Evolutionary conservation across 2,888 invertebrate species (phyloP), one percentile per base, ranked within the genome.

Genomic region (Oscheius sp.): DNA sequence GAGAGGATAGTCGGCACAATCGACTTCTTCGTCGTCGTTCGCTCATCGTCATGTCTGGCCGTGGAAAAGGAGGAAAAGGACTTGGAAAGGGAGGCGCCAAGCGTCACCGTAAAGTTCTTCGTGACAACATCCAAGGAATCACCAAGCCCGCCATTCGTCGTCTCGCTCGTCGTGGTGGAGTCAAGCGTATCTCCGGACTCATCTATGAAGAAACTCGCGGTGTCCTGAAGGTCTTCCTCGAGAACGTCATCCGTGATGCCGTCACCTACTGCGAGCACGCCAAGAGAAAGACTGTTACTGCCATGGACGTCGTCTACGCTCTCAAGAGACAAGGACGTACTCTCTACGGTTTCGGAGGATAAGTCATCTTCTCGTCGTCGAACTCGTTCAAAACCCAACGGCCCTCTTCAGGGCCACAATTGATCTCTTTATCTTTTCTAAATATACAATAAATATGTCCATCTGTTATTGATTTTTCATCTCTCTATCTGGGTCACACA

Each of bases 181-280:
- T 71, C 54, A 71, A 71, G 61, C 77, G 81, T 62, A 81, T 81
- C 72, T 77, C 68, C 51, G 63, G 71, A 9, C 71, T 71, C 30
- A 68, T 71, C 66, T 71, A 71, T 51, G 69, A 69, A 57, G 64
- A 65, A 50, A 65, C 69, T 32, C 69, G 64, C 17, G 69, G 69
- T 44, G 69, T 69, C 22, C 59, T 69, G 44, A 69, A 69, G 65
- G 69, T 67, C 86, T 87, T 73, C 87, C 88, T 85, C 81, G 88
- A 54, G 33, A 54, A 54, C 24, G 92, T 92, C 45, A 92, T 93
- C 80, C 89, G 91, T 45, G 92, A 92, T 84, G 92, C 92, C n/a
- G 92, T 92, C 57, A 93, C 92, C 3, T 93, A 93, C 87, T 93
- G 92, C 0, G 93, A 93, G 85, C 93, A 94, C 86, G 93, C 93